Evolutionary conservation across 2,113 vertebrate species (phyloP).

Genomic region (Candoia aspera): DNA sequence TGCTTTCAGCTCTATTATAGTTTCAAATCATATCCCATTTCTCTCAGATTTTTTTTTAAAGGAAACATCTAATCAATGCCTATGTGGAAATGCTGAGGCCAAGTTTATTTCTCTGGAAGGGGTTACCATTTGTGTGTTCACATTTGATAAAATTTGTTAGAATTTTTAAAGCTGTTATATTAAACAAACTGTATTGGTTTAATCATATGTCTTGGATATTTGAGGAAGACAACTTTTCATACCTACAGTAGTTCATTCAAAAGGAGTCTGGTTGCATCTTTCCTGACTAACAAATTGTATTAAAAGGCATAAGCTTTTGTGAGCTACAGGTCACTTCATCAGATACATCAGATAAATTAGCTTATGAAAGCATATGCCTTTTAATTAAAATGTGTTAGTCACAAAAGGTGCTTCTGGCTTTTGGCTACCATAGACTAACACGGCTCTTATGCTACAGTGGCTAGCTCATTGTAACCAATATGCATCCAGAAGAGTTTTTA

Average conservation of each 20-base stretch:
- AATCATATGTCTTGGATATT: slow-evolving; percentile 49
- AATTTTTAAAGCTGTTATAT: slow-evolving; percentile 54
- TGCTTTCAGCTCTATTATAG: slow-evolving; percentile 79
- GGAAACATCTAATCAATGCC: slow-evolving; percentile 76
- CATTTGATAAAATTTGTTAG: slow-evolving; percentile 53
- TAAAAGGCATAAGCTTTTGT: not conserved
- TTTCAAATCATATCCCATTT: slow-evolving; percentile 79
- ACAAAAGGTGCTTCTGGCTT: not conserved
- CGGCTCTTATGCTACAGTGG: not conserved
- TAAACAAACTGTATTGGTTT: slow-evolving; percentile 58
- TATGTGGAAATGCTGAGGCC: slow-evolving; percentile 71
- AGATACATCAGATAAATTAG: not conserved
- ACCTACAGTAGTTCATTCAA: not conserved
- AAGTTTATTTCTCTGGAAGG: slow-evolving; percentile 70
- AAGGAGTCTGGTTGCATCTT: not conserved
- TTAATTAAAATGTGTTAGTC: not conserved
- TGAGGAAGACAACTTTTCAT: slow-evolving; percentile 43
- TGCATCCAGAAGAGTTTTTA: slow-evolving; percentile 55
- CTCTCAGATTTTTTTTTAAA: slow-evolving; percentile 70
- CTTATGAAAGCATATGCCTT: not conserved
- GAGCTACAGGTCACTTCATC: not conserved
- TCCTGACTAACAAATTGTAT: not conserved
- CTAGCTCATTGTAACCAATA: not conserved
- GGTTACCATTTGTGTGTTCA: slow-evolving; percentile 72
- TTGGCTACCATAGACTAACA: not conserved